Percentiles rank a stretch among this genome's conserved stretches.
phyloP scores from a whole-genome alignment of 2,888 invertebrate genomes.

The Acheta domesticus region DNA sequence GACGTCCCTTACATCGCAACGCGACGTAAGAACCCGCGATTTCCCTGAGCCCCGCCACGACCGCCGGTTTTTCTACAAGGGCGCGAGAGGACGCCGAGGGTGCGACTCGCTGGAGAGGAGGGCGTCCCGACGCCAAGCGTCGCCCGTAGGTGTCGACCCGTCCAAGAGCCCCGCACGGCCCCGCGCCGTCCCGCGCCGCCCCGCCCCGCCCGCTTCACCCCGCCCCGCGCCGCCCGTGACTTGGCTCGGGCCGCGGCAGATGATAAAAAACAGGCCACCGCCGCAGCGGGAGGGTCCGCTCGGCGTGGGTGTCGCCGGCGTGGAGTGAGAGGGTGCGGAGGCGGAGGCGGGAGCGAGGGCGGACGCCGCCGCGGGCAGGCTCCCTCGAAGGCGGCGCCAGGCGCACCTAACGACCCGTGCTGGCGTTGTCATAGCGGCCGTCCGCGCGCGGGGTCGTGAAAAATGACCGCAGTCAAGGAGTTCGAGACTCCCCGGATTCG shows the following conservation, averaged over 20 bases:
- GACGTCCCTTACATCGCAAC: background rate
- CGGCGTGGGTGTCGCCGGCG: background rate
- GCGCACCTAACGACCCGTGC: constrained; percentile 18
- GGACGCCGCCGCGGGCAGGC: background rate
- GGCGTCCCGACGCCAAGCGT: no score
- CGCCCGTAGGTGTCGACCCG: no score
- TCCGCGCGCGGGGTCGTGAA: constrained; percentile 18
- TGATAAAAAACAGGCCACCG: constrained; percentile 10
- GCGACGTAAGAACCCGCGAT: constrained; percentile 9
- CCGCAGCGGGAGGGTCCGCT: background rate
- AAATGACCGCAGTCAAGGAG: constrained; percentile 18
- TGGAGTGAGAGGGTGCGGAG: background rate
- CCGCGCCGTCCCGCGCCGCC: no score
- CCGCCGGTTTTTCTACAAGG: background rate
- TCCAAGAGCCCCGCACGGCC: no score
- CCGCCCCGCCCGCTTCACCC: no score
- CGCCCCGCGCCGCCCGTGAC: background rate
- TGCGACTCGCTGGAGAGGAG: no score
- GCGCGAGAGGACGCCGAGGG: background rate
- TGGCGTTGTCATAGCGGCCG: constrained; percentile 9
- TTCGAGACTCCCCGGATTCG: constrained; percentile 18
- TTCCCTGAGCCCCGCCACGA: background rate
- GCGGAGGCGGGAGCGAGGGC: background rate
- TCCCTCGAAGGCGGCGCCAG: background rate
- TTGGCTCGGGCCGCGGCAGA: background rate